Conservation (phyloP, 2,797 vertebrate genomes). For the Lates japonicus region DNA sequence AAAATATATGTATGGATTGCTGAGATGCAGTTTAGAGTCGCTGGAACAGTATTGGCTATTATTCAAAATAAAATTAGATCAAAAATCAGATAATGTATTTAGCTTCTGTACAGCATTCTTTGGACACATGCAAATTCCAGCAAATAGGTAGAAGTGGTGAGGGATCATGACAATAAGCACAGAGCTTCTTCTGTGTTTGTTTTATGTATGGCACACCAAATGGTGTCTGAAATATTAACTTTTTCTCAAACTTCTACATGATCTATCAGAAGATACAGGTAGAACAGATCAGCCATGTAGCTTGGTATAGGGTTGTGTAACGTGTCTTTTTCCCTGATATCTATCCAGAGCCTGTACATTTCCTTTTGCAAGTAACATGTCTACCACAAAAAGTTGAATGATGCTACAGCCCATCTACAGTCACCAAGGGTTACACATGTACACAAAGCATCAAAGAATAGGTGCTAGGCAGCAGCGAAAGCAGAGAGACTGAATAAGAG, state of each 20-base stretch:
- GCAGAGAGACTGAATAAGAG: slow-evolving; percentile 28
- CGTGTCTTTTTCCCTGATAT: not conserved
- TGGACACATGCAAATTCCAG: not conserved
- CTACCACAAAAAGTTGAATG: slow-evolving; percentile 34
- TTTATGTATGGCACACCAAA: not conserved
- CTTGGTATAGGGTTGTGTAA: not conserved
- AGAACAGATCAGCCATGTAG: not conserved
- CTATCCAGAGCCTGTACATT: slow-evolving; percentile 10
- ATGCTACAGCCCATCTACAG: slow-evolving; percentile 34
- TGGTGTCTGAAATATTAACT: not conserved
- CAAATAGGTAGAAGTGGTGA: not conserved
- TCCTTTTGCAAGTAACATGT: slow-evolving; percentile 35
- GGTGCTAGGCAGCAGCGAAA: slow-evolving; percentile 13
- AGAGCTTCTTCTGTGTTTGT: not conserved
- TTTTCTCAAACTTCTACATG: not conserved
- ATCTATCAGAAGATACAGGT: not conserved
- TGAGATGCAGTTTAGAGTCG: not conserved
- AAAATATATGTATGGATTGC: not conserved
- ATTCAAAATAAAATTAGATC: not conserved
- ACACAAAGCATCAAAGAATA: slow-evolving; percentile 48
- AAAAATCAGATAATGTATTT: not conserved
- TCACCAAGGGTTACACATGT: slow-evolving; percentile 63
- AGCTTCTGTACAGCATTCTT: not conserved
- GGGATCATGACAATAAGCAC: not conserved
- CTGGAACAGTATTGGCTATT: not conserved